These are phyloP conservation scores for Bolinopsis microptera DNA, from an alignment of 37 sponge, comb jelly and placozoan species.

Conservation along the genomic window DNA sequence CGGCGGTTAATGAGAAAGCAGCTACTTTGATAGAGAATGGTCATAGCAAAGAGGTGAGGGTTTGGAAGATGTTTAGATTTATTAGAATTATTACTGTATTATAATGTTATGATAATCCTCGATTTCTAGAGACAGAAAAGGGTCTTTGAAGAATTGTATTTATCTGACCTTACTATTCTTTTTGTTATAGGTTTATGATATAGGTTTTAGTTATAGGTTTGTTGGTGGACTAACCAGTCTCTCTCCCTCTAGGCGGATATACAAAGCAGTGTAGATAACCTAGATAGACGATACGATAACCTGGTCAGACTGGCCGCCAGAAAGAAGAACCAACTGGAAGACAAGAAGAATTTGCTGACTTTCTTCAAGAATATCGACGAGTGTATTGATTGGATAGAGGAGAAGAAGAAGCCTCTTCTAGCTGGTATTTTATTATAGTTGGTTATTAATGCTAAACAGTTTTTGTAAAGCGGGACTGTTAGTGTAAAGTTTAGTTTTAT, in stretches of 20 bases:
- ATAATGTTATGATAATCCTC: no score
- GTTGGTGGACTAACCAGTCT: no score
- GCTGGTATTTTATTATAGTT: no score
- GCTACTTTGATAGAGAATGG: conserved; percentile 49
- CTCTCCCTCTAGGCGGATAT: conserved; percentile 29
- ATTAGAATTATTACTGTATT: no score
- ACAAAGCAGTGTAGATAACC: conserved; percentile 48
- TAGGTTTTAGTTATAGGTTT: no score
- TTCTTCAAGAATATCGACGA: conserved; percentile 30
- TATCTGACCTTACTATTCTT: no score
- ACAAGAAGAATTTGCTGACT: conserved; percentile 31
- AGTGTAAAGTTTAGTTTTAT: no score
- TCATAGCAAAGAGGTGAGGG: conserved; percentile 34
- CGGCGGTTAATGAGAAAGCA: conserved; percentile 26
- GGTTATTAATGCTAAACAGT: background rate
- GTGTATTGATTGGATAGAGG: conserved; percentile 66
- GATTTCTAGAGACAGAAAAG: no score
- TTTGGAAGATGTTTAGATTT: background rate
- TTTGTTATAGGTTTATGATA: no score
- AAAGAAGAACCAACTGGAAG: background rate
- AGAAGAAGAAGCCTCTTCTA: conserved; percentile 61
- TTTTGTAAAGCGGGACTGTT: background rate
- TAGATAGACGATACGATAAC: conserved; percentile 45
- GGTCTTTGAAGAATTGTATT: no score
- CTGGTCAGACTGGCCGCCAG: background rate